Conservation (phyloP, 92 coral and sea anemone genomes). For the Porites cylindrica region DNA sequence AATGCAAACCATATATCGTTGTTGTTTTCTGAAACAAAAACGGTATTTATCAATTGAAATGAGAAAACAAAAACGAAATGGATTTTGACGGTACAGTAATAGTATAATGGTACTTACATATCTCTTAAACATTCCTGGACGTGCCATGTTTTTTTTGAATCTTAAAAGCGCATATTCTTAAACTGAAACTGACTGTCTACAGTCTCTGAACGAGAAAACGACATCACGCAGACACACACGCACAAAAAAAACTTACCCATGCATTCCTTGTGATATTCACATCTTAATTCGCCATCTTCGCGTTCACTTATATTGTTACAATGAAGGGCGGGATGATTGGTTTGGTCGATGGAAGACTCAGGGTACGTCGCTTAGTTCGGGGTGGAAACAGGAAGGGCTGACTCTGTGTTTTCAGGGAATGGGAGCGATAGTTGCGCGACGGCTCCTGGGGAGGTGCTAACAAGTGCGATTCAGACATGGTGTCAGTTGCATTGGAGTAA, state of each 20-base stretch:
- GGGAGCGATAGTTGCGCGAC: conserved; percentile 30
- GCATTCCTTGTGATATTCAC: conserved; percentile 5
- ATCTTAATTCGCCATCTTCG: neutral
- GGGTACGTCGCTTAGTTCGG: conserved; percentile 20
- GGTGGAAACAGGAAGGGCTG: conserved; percentile 11
- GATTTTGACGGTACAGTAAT: too few species aligned
- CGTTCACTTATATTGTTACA: conserved; percentile 8
- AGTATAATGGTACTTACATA: too few species aligned
- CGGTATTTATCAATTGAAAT: too few species aligned
- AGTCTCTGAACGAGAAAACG: too few species aligned
- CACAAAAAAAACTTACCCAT: conserved; percentile 22
- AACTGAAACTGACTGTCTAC: too few species aligned
- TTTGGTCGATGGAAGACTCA: conserved; percentile 30
- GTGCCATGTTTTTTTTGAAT: too few species aligned
- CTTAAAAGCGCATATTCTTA: too few species aligned
- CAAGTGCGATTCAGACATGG: conserved; percentile 18
- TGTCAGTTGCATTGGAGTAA: neutral
- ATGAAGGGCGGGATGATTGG: conserved; percentile 30
- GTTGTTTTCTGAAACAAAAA: too few species aligned
- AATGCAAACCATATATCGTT: too few species aligned
- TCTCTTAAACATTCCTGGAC: too few species aligned
- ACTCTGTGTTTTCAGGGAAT: conserved; percentile 30
- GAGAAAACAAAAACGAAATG: too few species aligned
- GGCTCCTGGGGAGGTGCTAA: conserved; percentile 6
- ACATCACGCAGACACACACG: too few species aligned